Evolutionary conservation across 2,113 vertebrate species (phyloP).

Genomic region (Bungarus multicinctus): DNA sequence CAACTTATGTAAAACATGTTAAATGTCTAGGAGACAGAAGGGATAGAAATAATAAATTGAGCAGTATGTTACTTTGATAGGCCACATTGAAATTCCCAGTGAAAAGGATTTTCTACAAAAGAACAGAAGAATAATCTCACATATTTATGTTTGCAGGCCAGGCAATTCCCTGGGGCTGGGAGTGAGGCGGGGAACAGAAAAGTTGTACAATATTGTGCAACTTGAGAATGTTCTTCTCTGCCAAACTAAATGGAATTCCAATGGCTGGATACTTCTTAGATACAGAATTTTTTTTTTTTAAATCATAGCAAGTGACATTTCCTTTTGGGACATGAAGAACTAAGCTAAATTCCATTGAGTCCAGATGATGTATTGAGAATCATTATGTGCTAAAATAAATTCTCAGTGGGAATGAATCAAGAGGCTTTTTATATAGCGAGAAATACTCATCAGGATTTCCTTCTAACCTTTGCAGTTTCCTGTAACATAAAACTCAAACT

Average conservation of each 20-base stretch:
- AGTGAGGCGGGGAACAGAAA: not conserved
- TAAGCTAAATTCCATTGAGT: slow-evolving; percentile 22
- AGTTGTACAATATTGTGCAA: not conserved
- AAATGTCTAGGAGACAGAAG: not conserved
- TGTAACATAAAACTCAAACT: slow-evolving; percentile 7
- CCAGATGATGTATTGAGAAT: slow-evolving; percentile 20
- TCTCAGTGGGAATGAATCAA: slow-evolving; percentile 6
- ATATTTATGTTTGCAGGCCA: not conserved
- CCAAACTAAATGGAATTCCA: slow-evolving; percentile 16
- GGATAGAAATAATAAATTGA: not conserved
- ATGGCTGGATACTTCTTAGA: not conserved
- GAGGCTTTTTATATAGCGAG: slow-evolving; percentile 17
- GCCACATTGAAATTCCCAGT: slow-evolving; percentile 4
- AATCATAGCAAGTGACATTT: slow-evolving; percentile 6
- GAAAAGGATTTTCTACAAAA: not conserved
- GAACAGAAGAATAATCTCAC: slow-evolving; percentile 7
- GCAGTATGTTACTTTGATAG: not conserved
- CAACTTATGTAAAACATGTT: not conserved
- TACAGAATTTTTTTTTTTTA: not conserved
- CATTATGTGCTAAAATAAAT: slow-evolving; percentile 17
- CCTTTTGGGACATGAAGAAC: slow-evolving; percentile 20
- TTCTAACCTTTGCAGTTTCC: slow-evolving; percentile 24
- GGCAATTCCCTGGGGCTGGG: not conserved
- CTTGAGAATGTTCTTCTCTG: not conserved
- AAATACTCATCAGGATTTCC: slow-evolving; percentile 14